phyloP scores from a whole-genome alignment of 2,113 vertebrate genomes.

The Psittacula cyanocephala region DNA sequence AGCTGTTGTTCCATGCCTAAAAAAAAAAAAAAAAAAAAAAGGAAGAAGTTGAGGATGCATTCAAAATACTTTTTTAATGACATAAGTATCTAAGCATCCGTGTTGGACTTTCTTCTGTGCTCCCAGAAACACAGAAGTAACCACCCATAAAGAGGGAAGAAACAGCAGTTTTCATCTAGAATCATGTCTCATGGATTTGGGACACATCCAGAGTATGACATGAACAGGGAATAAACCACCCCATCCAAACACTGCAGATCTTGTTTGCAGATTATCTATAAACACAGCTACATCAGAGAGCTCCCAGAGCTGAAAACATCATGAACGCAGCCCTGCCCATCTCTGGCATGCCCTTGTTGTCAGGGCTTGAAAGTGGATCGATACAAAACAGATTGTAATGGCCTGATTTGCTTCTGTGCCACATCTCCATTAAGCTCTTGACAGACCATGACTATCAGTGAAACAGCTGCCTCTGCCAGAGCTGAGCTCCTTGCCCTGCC shows the following conservation, averaged over 20 bases:
- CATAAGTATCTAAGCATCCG: neutral
- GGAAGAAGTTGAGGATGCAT: neutral
- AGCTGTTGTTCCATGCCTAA: neutral
- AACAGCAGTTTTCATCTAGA: neutral
- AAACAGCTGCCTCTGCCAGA: neutral
- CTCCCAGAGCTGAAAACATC: conserved; percentile 38
- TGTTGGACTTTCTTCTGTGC: neutral
- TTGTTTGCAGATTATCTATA: conserved; percentile 3
- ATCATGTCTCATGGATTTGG: neutral
- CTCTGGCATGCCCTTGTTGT: conserved; percentile 23
- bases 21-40: neutral
- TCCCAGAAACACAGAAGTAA: neutral
- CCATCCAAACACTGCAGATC: neutral
- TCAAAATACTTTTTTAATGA: neutral
- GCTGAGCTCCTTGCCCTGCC: accelerated
- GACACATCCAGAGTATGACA: conserved; percentile 19
- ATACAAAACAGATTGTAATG: neutral
- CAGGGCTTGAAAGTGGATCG: neutral
- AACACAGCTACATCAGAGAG: neutral
- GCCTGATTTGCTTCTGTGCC: neutral
- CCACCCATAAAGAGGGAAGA: neutral
- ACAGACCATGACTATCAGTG: neutral
- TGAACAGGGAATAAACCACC: neutral
- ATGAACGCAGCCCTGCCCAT: conserved; percentile 18
- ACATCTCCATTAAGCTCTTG: neutral